Evolutionary conservation across 2,113 vertebrate genomes (phyloP), one percentile per base, ranked within the genome.

Genomic region (Loxodonta africana): DNA sequence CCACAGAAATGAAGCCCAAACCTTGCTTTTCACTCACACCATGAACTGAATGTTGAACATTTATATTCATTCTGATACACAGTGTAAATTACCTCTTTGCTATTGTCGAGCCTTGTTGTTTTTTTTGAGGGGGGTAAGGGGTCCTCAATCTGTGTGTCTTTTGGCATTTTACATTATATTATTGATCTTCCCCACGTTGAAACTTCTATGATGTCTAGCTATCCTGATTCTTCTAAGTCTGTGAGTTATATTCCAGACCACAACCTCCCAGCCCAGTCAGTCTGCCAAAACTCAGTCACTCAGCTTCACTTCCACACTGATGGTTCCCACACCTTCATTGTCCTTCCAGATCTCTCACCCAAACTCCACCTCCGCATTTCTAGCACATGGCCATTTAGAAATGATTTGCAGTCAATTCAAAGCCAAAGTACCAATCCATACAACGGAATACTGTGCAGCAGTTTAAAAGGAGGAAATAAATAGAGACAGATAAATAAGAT

Each of bases 101-200:
- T 93, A 88, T 14, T 90, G 83, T 83, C 15, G 91, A 48, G 33
- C 26, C 83, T 83, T 77, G 83, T n/a, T 37, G 30, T 33, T 69
- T 33, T 33, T 62, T 15, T 67, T 30, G 65, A 2, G 65, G 10
- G 69, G 33, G 30, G 5, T 12, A 53, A 53, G 51, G 53, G 44
- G 76, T 95, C 33, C 21, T 95, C 71, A 81, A 18, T 67, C 28
- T 82, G 41, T 46, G 26, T 57, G 12, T 85, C 74, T 77, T 53
- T 15, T 91, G 74, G 26, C 62, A 93, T 96, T 95, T 97, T 88
- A 95, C 8, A 95, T 89, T 93, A 96, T 57, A 95, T 93, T 93
- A 95, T 57, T 90, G n/a, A 90, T 88, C 46, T 48, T 90, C 73
- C 65, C 44, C 11, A 81, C 48, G 94, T 93, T 81, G 73, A 95